phyloP scores from a whole-genome alignment of 2,113 vertebrate genomes.

The Loxodonta africana region DNA sequence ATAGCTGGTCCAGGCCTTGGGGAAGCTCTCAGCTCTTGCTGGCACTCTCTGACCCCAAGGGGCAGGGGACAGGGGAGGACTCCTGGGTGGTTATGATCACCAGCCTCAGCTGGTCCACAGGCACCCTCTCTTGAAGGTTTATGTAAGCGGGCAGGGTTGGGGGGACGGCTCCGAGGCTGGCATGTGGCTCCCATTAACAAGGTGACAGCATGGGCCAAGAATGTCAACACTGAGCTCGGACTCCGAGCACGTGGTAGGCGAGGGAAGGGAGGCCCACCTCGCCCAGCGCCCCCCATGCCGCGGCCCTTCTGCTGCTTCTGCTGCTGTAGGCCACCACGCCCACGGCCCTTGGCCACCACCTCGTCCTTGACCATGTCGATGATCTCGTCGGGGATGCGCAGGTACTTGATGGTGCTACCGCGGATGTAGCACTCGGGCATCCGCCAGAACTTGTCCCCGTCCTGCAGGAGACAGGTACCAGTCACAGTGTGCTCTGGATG shows the following conservation, averaged over 20 bases:
- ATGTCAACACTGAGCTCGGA: not conserved
- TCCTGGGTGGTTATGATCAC: not conserved
- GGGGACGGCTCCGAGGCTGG: no score
- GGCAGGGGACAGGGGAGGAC: not conserved
- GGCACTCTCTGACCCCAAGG: not conserved
- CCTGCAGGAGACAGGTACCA: slow-evolving; percentile 84
- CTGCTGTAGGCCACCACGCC: slow-evolving; percentile 95
- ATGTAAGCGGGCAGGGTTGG: not conserved
- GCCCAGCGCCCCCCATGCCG: slow-evolving; percentile 93
- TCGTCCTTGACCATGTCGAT: slow-evolving; percentile 99
- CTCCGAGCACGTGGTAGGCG: fast-evolving
- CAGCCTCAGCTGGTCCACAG: not conserved
- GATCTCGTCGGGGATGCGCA: slow-evolving; percentile 98
- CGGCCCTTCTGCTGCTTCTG: slow-evolving; percentile 97
- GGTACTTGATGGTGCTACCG: slow-evolving; percentile 98
- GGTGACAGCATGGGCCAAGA: not conserved
- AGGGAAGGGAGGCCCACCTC: slow-evolving; percentile 88
- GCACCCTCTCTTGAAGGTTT: not conserved
- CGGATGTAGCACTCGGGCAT: slow-evolving; percentile 99
- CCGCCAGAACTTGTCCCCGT: slow-evolving; percentile 99
- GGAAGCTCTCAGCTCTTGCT: not conserved
- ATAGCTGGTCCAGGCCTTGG: not conserved
- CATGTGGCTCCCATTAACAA: not conserved
- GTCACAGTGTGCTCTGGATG: not conserved
- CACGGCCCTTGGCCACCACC: slow-evolving; percentile 96